Conservation (phyloP, 2,797 vertebrate genomes). For the Poecilia wingei region DNA sequence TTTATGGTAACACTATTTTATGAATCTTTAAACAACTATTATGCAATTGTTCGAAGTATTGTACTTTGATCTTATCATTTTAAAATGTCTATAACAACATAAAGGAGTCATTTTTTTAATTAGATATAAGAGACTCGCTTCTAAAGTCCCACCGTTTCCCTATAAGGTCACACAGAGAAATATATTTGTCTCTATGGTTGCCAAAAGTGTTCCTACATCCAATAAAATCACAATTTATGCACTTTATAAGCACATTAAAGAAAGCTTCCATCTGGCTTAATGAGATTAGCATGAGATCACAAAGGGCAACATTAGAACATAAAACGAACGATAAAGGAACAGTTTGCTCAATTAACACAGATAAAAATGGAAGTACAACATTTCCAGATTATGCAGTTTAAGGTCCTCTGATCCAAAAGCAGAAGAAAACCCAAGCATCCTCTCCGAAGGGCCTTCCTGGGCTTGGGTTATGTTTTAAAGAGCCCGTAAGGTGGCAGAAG, state of each 20-base stretch:
- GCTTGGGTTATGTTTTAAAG: constrained; percentile 15
- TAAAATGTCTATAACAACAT: not conserved
- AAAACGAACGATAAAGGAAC: not conserved
- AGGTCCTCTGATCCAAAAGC: constrained; percentile 20
- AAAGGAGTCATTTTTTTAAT: not conserved
- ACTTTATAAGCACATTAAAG: not conserved
- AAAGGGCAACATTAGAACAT: not conserved
- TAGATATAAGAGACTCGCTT: not conserved
- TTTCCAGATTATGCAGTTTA: constrained; percentile 18
- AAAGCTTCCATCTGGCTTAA: not conserved
- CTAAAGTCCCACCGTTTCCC: not conserved
- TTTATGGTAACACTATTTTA: not conserved
- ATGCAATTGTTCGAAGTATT: not conserved
- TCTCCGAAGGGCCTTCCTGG: constrained; percentile 14
- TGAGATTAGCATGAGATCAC: not conserved
- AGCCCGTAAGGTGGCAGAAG: not conserved
- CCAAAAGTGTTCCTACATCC: not conserved
- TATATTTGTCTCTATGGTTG: not conserved
- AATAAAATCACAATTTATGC: not conserved
- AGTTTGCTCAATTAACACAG: constrained; percentile 12
- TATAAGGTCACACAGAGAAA: not conserved
- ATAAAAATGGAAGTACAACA: not conserved
- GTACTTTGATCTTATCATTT: not conserved
- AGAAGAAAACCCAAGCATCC: constrained; percentile 20
- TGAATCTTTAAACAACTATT: not conserved